Base-by-base conservation (phyloP, 30 jellyfish, hydroid and myxozoan species). In the Hydra vulgaris region DNA sequence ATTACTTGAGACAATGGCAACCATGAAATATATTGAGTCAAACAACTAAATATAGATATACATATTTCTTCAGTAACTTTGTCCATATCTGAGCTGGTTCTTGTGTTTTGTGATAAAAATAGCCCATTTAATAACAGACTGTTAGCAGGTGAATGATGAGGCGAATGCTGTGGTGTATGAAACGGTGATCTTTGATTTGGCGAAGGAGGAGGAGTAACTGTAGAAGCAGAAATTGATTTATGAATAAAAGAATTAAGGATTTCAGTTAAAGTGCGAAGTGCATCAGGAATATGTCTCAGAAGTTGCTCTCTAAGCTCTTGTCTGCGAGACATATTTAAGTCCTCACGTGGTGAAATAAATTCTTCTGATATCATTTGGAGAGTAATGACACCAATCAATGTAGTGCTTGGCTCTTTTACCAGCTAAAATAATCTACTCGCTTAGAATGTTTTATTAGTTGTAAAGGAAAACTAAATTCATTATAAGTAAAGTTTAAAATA, bases 291-390 rank as follows among this genome's bases (percentile, higher is more conserved):
- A 54, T 91, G 90, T 54, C 87, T 86, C n/a, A 86, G 81, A 21
- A 91, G 69, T 18, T 79, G 54, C 25, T 83, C 72, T 54, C 80
- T 73, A 0, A 91, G 71, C 81, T 91, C 96, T 27, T 75, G 86
- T 72, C 86, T 86, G 15, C 98, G 81, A 22, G 86, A 82, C 61
- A 86, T 86, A 76, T 82, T 91, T 53, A 91, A 76, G 66, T 91
- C 98, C 72, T 91, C 98, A 22, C 98, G 76, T 25, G 98, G 98
- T 40, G 98, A 86, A n/a, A 91, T 83, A 82, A 91, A 91, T 54
- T 91, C 98, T 74, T 91, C 98, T 0, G 98, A 91, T 15, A 90
- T 83, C 80, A 91, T 86, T 54, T 86, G 98, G 15, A 91, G 89
- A 55, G 83, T 70, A 21, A 91, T 54, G 0, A 91, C 83, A 7